These are phyloP conservation scores for Biston stratarius DNA, from an alignment of 2,888 invertebrate genomes.

Conservation along the genomic window DNA sequence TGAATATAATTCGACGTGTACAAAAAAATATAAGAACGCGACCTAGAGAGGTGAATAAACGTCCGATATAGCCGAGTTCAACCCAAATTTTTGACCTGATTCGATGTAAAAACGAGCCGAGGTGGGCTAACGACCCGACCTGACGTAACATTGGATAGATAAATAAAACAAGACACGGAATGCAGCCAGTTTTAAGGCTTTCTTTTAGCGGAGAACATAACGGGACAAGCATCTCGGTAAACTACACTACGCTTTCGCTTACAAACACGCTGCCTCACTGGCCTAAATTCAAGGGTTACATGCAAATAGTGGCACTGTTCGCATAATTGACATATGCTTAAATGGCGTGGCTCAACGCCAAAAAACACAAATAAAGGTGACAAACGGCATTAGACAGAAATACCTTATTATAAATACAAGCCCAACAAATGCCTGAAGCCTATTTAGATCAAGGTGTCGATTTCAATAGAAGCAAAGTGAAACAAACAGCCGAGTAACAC, in stretches of 20 bases:
- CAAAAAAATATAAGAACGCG: conserved; percentile 53
- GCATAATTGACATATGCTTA: conserved; percentile 61
- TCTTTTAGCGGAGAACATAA: conserved; percentile 50
- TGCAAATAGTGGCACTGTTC: conserved; percentile 27
- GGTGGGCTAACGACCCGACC: conserved; percentile 70
- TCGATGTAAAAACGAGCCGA: conserved; percentile 70
- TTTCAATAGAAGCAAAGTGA: conserved; percentile 44
- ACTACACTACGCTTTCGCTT: conserved; percentile 17
- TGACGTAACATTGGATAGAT: conserved; percentile 71
- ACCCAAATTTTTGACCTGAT: conserved; percentile 82
- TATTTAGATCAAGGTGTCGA: conserved; percentile 57
- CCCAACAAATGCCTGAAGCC: conserved; percentile 48
- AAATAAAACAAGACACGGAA: conserved; percentile 72
- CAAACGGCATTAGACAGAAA: conserved; percentile 51
- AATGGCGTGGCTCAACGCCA: conserved; percentile 63
- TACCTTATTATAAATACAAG: conserved; percentile 42
- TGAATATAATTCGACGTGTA: conserved; percentile 25
- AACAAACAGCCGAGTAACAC: conserved; percentile 29
- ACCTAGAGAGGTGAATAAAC: conserved; percentile 83
- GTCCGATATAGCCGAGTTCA: conserved; percentile 74
- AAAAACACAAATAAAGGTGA: conserved; percentile 60
- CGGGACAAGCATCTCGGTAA: conserved; percentile 46
- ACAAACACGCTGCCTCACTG: conserved; percentile 28
- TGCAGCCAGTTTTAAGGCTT: conserved; percentile 66
- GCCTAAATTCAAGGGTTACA: conserved; percentile 40